phyloP scores from a whole-genome alignment of 1,140 invertebrate genomes.

The Anoplophora glabripennis region DNA sequence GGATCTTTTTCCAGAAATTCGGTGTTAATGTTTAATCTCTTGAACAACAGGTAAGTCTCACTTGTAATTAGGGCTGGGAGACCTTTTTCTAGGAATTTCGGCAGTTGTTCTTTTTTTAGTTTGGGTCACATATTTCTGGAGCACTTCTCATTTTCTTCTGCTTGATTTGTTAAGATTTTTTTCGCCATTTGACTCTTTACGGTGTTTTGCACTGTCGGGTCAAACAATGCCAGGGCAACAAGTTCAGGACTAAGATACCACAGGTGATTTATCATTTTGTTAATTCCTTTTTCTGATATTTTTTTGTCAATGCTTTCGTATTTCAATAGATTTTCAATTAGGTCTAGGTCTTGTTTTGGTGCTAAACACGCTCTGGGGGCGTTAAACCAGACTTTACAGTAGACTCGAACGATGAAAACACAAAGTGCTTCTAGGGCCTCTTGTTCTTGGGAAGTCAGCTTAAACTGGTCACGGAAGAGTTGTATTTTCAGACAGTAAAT shows the following conservation, averaged over 20 bases:
- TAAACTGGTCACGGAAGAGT: slow-evolving; percentile 43
- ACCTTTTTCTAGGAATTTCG: not conserved
- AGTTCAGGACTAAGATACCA: not conserved
- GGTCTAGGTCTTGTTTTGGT: not conserved
- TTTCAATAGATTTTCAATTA: too few relatives aligned
- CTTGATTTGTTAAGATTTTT: not conserved
- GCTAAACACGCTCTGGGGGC: not conserved
- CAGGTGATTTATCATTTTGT: too few relatives aligned
- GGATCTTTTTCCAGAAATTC: not conserved
- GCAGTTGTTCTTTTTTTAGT: not conserved
- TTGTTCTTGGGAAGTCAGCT: not conserved
- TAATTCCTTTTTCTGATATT: too few relatives aligned
- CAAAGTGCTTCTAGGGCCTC: not conserved
- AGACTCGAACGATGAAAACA: not conserved
- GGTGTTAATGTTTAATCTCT: not conserved
- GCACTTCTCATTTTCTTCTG: not conserved
- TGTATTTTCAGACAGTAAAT: slow-evolving; percentile 48
- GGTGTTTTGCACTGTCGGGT: not conserved
- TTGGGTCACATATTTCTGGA: not conserved
- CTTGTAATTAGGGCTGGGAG: not conserved
- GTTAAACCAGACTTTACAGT: not conserved
- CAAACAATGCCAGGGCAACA: not conserved
- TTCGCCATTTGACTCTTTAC: not conserved
- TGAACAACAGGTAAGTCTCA: not conserved
- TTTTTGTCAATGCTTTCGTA: too few relatives aligned